A percentile compares a stretch with the other conserved stretches of the same genome.
These are phyloP conservation scores for Drosophila ananassae DNA, from an alignment of 1,140 invertebrate genomes.

Conservation along the genomic window DNA sequence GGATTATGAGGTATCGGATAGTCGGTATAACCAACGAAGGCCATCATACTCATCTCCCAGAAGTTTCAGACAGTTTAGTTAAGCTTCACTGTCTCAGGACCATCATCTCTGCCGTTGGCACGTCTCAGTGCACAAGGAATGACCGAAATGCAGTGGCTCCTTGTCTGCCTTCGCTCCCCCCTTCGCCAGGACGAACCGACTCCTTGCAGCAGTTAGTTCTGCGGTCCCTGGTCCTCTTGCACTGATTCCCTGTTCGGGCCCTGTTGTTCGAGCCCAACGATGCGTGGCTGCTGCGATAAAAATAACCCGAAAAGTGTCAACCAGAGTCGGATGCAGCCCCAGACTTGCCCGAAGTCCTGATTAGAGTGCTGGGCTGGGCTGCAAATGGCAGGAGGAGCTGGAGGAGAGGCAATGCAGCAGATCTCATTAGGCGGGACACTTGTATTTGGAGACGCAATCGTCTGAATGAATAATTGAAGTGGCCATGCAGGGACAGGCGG, in stretches of 20 bases:
- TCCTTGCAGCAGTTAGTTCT: conserved; percentile 11
- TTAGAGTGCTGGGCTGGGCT: conserved; percentile 15
- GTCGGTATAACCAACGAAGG: no score
- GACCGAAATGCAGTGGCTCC: conserved; percentile 23
- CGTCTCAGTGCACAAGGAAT: conserved; percentile 61
- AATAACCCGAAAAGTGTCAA: conserved; percentile 63
- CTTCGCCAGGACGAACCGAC: neutral
- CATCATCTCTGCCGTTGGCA: conserved; percentile 45
- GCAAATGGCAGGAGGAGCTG: neutral
- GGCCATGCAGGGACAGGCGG: neutral
- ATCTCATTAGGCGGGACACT: conserved; percentile 48
- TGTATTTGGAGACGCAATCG: conserved; percentile 41
- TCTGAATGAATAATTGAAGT: conserved; percentile 46
- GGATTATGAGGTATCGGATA: no score
- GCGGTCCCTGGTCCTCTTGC: conserved; percentile 42
- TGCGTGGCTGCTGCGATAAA: conserved; percentile 75
- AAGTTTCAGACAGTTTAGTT: conserved; percentile 1
- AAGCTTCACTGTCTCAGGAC: neutral
- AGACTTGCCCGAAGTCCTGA: neutral
- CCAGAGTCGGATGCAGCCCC: conserved; percentile 20
- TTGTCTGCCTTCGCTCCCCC: neutral
- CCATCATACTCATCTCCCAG: neutral
- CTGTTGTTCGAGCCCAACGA: conserved; percentile 65
- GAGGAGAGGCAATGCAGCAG: conserved; percentile 5
- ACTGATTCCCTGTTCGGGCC: conserved; percentile 60